Evolutionary conservation across 2,888 invertebrate genomes (phyloP), one percentile per base, ranked within the genome.

Genomic region (Argyresthia goedartella): DNA sequence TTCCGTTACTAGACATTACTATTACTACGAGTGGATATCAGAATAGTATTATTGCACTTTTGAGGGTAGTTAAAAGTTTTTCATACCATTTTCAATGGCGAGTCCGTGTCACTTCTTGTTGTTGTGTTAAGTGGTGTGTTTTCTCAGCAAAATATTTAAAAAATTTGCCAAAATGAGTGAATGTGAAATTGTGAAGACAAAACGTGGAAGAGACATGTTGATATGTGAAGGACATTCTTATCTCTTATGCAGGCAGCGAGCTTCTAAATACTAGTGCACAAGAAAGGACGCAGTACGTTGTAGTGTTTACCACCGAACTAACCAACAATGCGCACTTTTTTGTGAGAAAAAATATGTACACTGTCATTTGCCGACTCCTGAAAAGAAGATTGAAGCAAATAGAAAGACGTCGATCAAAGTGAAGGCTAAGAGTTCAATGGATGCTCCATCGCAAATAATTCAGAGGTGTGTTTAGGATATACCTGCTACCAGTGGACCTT

Each of bases 151-250:
- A n/a, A n/a, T 36, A 36, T 36, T 36, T 8, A 9, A 36, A 36
- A 36, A 36, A 36, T 8, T 9, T 9, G 8, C 8, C n/a, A 43
- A n/a, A 52, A 52, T 52, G 49, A 52, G 49, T 52, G 49, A 35
- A 8, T 49, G 52, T 44, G 49, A 49, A 43, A 42, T 54, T 16
- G 50, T 52, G 39, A 52, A 52, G 34, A 52, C 54, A 36, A 54
- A 54, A 54, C 54, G 52, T 43, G 54, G 51, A 16, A 54, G 52
- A 54, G 52, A 54, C 39, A 50, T 54, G 35, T 54, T 54, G 39
- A 16, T 52, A n/a, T 35, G 50, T 36, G 46, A 54, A 39, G 54
- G 52, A 43, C 50, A 52, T 44, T 41, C 13, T 16, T 48, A 52
- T 54, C 52, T 52, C 39, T 36, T 36, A 9, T 8, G 9, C 36